These are phyloP conservation scores for Nysson spinosus DNA, from an alignment of 2,888 invertebrate species.

Conservation along the genomic window DNA sequence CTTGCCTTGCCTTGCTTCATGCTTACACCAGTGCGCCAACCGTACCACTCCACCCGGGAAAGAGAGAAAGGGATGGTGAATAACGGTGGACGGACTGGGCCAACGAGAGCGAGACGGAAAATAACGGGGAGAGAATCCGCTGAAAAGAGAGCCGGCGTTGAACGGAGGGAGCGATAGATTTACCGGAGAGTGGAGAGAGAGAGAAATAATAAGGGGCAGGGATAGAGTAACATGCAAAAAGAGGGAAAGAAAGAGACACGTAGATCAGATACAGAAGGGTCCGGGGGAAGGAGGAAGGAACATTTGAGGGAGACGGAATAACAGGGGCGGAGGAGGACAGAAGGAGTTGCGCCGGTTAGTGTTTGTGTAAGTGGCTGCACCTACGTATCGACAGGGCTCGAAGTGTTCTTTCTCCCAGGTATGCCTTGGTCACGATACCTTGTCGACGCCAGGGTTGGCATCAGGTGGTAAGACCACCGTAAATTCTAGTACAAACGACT, in stretches of 20 bases:
- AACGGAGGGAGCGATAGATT: constrained; percentile 1
- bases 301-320: neutral
- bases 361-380: constrained; percentile 25
- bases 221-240: no score
- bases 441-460: constrained; percentile 2
- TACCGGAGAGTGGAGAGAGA: neutral
- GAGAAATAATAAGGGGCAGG: neutral
- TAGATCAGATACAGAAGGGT: no score
- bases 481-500: neutral
- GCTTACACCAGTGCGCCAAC: constrained; percentile 7
- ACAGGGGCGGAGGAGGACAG: neutral
- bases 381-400: constrained; percentile 30
- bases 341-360: constrained; percentile 4
- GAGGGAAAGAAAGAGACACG: no score
- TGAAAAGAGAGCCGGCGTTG: neutral
- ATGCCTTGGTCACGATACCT: constrained; percentile 10
- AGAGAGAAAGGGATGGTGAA: constrained; percentile 4
- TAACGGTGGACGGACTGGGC: no score
- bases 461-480: constrained; percentile 9
- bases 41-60: constrained; percentile 20
- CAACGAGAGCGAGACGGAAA: constrained; percentile 1
- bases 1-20: constrained; percentile 19
- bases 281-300: neutral
- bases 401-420: constrained; percentile 29
- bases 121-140: neutral